These are phyloP conservation scores for Apamea monoglypha DNA, from an alignment of 2,888 invertebrate genomes.

Conservation along the genomic window DNA sequence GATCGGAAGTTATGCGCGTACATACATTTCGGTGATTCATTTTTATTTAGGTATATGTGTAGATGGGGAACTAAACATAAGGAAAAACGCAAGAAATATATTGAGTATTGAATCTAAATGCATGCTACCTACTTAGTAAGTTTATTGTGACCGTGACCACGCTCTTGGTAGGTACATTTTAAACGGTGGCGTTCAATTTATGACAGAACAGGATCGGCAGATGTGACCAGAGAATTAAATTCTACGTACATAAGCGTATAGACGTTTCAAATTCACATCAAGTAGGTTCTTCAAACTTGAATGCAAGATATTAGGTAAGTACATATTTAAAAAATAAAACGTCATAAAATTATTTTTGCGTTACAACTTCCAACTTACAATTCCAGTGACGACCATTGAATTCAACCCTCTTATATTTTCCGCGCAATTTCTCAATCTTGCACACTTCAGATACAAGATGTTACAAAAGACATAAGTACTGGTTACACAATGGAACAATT, in stretches of 20 bases:
- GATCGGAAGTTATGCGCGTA: no score
- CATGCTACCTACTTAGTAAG: background rate
- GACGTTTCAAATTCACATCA: background rate
- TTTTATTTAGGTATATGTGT: no score
- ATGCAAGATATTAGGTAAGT: background rate
- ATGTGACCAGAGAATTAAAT: background rate
- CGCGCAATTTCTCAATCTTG: conserved; percentile 66
- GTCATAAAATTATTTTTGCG: conserved; percentile 44
- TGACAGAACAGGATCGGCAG: background rate
- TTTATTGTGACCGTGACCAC: background rate
- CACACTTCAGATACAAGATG: conserved; percentile 63
- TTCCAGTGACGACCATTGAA: conserved; percentile 40
- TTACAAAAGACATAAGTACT: conserved; percentile 57
- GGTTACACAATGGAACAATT: conserved; percentile 61
- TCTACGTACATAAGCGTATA: background rate
- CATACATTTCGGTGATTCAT: no score
- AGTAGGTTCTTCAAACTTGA: background rate
- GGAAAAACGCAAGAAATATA: background rate
- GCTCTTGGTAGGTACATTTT: background rate
- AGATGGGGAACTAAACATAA: no score
- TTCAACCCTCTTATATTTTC: conserved; percentile 62
- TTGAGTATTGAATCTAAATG: background rate
- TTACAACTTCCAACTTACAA: conserved; percentile 18
- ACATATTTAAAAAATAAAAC: conserved; percentile 28
- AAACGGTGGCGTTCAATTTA: background rate